A percentile compares a stretch with the other conserved stretches of the same genome.
phyloP scores from a whole-genome alignment of 2,113 vertebrate species.

The Callithrix jacchus region DNA sequence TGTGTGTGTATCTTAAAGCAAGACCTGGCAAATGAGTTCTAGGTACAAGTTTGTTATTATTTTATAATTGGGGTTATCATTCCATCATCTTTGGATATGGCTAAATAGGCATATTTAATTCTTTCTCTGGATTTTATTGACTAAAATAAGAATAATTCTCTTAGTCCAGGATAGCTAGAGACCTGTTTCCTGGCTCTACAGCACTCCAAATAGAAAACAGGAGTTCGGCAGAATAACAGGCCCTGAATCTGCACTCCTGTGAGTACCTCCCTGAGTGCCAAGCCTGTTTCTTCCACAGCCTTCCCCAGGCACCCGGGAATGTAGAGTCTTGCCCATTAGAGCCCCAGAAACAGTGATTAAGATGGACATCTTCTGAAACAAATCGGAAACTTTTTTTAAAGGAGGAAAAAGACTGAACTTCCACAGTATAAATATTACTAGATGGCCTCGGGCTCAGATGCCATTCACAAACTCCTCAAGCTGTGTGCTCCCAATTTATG shows the following conservation, averaged over 20 bases:
- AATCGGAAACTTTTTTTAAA: constrained; percentile 75
- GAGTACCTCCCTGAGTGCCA: not conserved
- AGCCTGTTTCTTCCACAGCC: not conserved
- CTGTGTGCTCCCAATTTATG: constrained; percentile 61
- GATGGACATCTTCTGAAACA: constrained; percentile 73
- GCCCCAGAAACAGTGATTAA: constrained; percentile 64
- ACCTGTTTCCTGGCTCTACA: not conserved
- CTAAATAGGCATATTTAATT: not conserved
- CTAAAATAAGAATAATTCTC: constrained; percentile 21
- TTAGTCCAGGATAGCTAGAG: not conserved
- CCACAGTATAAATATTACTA: constrained; percentile 79
- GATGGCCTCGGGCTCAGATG: constrained; percentile 78
- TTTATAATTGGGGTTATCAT: constrained; percentile 24
- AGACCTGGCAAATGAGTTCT: not conserved
- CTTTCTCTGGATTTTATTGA: constrained; percentile 26
- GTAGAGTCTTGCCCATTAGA: constrained; percentile 33
- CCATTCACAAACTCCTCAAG: constrained; percentile 77
- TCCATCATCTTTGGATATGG: not conserved
- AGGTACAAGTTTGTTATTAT: not conserved
- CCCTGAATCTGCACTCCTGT: not conserved
- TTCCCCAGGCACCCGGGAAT: not conserved
- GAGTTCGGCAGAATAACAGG: not conserved
- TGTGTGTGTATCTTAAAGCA: not conserved
- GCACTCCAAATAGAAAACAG: not conserved
- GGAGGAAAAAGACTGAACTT: constrained; percentile 65